Conservation (phyloP, 2,113 vertebrate genomes). For the Salvelinus alpinus region DNA sequence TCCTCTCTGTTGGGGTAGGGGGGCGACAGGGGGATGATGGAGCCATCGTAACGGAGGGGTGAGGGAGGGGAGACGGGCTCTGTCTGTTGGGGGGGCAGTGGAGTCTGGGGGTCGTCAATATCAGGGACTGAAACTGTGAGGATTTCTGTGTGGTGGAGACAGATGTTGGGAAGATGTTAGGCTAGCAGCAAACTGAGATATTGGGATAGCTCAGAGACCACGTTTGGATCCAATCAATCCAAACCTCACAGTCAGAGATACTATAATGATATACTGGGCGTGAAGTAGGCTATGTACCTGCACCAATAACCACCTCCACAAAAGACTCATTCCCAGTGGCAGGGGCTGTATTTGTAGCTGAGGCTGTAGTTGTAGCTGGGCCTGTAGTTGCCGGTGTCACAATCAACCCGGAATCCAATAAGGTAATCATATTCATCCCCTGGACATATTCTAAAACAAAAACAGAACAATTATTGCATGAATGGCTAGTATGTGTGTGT, state of each 20-base stretch:
- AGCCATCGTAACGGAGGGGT: not conserved
- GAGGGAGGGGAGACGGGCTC: not conserved
- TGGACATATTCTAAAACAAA: conserved; percentile 60
- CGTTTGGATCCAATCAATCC: too few relatives aligned
- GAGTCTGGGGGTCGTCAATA: not conserved
- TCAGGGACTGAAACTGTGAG: not conserved
- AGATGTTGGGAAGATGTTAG: not conserved
- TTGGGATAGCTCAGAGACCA: not conserved
- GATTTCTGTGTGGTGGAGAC: not conserved
- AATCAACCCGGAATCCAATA: conserved; percentile 55
- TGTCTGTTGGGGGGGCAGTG: not conserved
- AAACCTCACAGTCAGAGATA: not conserved
- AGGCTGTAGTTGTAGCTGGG: conserved; percentile 34
- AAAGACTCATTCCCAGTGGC: conserved; percentile 16
- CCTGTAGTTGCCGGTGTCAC: conserved; percentile 39
- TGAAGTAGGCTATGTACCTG: conserved; percentile 34
- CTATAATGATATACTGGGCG: not conserved
- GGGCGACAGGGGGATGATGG: conserved; percentile 13
- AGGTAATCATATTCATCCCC: conserved; percentile 59
- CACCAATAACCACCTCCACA: conserved; percentile 41
- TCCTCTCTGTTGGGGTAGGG: conserved; percentile 33
- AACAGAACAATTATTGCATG: not conserved
- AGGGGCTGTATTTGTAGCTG: conserved; percentile 24
- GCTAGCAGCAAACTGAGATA: not conserved
- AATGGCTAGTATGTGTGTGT: not conserved